Evolutionary conservation across 1,140 invertebrate genomes (phyloP).

Genomic region (Paraescarpia echinospica): DNA sequence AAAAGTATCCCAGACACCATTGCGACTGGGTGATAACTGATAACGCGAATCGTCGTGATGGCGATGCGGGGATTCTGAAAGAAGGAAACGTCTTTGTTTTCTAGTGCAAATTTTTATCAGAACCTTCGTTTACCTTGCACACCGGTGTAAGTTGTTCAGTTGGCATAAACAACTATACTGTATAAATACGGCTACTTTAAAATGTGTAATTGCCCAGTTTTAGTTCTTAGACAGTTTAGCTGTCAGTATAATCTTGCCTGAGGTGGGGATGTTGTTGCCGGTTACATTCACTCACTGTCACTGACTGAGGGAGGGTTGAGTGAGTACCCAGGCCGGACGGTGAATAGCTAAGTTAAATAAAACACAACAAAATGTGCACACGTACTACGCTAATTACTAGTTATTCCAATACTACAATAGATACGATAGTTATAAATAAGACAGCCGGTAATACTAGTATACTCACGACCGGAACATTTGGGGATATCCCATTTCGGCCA

Average conservation of each 20-base stretch:
- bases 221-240: not conserved
- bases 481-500: no score
- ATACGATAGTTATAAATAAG: not conserved
- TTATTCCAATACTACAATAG: no score
- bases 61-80: not conserved
- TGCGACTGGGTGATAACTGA: not conserved
- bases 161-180: not conserved
- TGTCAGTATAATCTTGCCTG: not conserved
- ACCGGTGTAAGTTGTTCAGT: not conserved
- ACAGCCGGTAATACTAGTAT: no score
- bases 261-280: not conserved
- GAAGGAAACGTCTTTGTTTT: not conserved
- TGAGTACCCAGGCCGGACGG: not conserved
- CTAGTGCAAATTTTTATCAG: not conserved
- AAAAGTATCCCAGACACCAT: not conserved
- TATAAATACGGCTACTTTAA: not conserved
- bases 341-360: not conserved
- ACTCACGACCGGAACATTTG: no score
- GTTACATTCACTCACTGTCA: not conserved
- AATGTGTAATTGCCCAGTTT: not conserved
- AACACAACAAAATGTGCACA: not conserved
- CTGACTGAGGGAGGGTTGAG: no score
- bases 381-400: no score
- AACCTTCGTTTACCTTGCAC: not conserved
- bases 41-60: not conserved